These are phyloP conservation scores for Pelecanoides urinatrix DNA, from an alignment of 2,113 vertebrate species.

Conservation along the genomic window DNA sequence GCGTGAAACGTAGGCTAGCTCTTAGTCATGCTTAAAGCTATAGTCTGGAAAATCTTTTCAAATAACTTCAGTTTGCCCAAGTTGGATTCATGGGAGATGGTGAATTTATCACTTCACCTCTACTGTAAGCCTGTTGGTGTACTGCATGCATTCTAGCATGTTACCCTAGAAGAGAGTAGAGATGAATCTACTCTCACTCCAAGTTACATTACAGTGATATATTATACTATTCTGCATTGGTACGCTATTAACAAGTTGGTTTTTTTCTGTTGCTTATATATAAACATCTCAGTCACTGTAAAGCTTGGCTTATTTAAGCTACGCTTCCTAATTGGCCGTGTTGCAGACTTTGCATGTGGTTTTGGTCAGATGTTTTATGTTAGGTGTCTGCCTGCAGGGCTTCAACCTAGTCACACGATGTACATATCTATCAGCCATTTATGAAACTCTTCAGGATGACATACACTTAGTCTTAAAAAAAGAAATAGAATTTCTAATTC, in stretches of 20 bases:
- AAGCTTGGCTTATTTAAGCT: neutral
- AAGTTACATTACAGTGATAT: neutral
- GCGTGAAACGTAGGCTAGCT: neutral
- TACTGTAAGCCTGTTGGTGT: neutral
- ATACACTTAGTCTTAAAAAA: neutral
- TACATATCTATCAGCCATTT: neutral
- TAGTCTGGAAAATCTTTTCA: neutral
- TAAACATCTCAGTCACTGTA: neutral
- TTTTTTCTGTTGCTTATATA: neutral
- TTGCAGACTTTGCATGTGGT: neutral
- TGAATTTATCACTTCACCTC: neutral
- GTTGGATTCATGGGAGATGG: neutral
- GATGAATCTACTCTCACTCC: neutral
- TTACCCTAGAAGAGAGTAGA: neutral
- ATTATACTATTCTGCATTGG: neutral
- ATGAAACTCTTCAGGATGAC: neutral
- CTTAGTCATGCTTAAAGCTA: neutral
- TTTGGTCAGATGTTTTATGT: neutral
- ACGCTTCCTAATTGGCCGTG: fast-evolving
- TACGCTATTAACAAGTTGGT: fast-evolving
- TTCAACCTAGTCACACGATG: neutral
- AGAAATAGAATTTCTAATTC: neutral
- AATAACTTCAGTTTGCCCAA: neutral
- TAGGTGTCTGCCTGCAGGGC: neutral
- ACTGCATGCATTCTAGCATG: neutral